Conservation (phyloP, 2,797 vertebrate species). For the Fratercula arctica region DNA sequence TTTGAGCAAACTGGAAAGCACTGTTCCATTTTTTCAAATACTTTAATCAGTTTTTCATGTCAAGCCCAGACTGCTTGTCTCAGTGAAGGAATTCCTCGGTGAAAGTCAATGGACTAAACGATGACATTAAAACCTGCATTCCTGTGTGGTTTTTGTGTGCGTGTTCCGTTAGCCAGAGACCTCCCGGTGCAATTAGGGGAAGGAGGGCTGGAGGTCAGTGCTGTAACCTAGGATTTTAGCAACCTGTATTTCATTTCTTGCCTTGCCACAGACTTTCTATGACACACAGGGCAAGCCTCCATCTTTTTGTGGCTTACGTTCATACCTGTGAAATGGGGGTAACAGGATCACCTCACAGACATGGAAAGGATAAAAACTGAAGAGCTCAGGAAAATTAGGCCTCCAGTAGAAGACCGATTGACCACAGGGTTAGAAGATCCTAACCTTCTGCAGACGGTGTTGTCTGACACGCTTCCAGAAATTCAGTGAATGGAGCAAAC, state of each 20-base stretch:
- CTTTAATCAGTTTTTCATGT: constrained; percentile 25
- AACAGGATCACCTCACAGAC: background rate
- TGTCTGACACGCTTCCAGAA: background rate
- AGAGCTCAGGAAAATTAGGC: background rate
- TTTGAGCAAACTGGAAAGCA: constrained; percentile 33
- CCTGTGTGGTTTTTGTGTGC: background rate
- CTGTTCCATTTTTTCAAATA: background rate
- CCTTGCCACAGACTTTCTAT: background rate
- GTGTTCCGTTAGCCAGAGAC: background rate
- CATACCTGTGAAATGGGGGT: background rate
- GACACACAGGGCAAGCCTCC: background rate
- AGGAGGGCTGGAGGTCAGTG: background rate
- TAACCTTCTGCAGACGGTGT: background rate
- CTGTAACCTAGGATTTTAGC: background rate
- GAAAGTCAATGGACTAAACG: background rate
- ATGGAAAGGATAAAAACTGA: background rate
- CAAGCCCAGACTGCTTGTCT: background rate
- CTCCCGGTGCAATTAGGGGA: background rate
- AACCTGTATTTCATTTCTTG: background rate
- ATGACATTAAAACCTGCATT: background rate
- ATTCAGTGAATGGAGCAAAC: background rate
- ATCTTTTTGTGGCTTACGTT: background rate
- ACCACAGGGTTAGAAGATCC: background rate
- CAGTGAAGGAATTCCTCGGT: background rate
- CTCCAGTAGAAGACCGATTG: background rate